These are phyloP conservation scores for Diaprepes abbreviatus DNA, from an alignment of 2,888 invertebrate genomes.

Conservation along the genomic window DNA sequence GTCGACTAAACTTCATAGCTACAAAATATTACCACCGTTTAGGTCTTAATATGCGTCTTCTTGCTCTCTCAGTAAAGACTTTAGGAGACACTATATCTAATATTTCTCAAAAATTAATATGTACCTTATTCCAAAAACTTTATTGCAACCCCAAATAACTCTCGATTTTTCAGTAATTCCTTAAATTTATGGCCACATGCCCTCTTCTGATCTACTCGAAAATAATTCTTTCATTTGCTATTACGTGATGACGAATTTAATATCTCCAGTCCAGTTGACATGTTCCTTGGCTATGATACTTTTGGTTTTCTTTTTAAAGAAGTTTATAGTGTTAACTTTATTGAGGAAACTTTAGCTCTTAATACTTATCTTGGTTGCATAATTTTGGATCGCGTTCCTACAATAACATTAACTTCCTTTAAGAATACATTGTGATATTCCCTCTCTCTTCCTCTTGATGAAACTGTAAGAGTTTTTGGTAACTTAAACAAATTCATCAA, in stretches of 20 bases:
- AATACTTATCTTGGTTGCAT: constrained; percentile 1
- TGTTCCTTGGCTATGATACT: neutral
- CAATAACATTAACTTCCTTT: neutral
- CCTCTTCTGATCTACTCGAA: neutral
- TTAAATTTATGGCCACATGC: constrained; percentile 2
- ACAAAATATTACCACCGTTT: neutral
- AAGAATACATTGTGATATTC: neutral
- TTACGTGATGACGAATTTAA: constrained; percentile 9
- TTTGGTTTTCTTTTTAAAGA: constrained; percentile 10
- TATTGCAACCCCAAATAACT: neutral
- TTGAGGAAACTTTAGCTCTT: constrained; percentile 8
- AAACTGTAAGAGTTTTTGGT: neutral
- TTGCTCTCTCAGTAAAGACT: constrained; percentile 1
- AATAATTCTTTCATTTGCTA: neutral
- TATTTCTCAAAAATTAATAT: neutral
- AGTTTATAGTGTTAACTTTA: neutral
- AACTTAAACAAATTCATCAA: too few species aligned
- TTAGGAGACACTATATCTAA: neutral
- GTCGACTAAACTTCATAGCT: neutral
- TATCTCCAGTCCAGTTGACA: constrained; percentile 5
- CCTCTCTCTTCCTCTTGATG: neutral
- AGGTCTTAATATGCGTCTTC: neutral
- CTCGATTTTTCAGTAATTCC: neutral
- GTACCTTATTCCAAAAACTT: neutral
- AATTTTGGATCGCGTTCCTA: constrained; percentile 1